Base-by-base conservation (phyloP, 2,113 vertebrate species). In the Embiotoca jacksoni region DNA sequence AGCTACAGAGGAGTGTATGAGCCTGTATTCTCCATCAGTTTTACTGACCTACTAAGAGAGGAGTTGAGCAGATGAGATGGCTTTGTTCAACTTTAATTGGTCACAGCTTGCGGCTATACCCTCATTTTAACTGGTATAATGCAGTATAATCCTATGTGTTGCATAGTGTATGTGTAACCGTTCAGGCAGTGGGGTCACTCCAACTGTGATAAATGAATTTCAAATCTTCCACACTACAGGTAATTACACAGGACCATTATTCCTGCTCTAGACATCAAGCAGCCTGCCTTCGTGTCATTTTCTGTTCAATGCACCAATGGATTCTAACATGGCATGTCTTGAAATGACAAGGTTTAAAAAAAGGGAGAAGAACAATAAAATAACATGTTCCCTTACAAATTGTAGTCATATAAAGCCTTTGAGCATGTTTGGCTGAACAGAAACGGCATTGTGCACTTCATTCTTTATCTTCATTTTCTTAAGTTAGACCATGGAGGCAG, bases 71-170 rank as follows among this genome's bases (percentile, higher is more conserved):
- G 91, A 94, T 92, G 94, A 93, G 89, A 85, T 90, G 83, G 93
- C 92, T 93, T 94, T 94, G 90, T 93, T 92, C 91, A 88, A 86
- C 85, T 93, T 92, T 93, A 93, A 94, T 92, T 94, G 93, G 90
- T 91, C 91, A 89, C 89, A 93, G 91, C 92, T 92, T 88, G 84
- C 68, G 44, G 91, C 88, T 90, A 80, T 82, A 91, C 80, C 88
- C 89, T 93, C 81, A 85, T 92, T 91, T 91, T 86, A 86, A 88
- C 91, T 56, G 76, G 75, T 87, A 89, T 91, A 88, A 92, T 86
- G 89, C 89, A 81, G 82, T 86, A 81, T 90, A 91, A 91, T 92
- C 88, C 78, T 85, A 90, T 86, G 88, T 86, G 86, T 80, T 89
- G 69, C 78, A 89, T 70, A 62, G 83, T 81, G 62, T 84, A 82